Conservation (phyloP, 1,140 invertebrate genomes). For the Drosophila sp. region DNA sequence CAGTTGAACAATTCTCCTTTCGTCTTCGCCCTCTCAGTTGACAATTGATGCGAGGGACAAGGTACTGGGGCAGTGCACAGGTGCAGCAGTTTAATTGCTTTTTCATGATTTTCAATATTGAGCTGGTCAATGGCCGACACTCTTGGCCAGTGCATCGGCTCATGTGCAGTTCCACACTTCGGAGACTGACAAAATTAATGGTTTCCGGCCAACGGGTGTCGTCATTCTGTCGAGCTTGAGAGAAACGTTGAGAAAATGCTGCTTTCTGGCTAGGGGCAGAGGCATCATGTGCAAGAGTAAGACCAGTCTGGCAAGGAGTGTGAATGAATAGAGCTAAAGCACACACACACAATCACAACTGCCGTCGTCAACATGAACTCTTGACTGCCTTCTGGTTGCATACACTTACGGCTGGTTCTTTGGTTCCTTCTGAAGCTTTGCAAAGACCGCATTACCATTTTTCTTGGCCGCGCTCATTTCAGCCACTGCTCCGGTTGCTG, state of each 20-base stretch:
- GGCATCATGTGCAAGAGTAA: slow-evolving; percentile 44
- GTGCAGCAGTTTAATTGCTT: slow-evolving; percentile 72
- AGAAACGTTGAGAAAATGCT: slow-evolving; percentile 71
- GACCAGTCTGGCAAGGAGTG: slow-evolving; percentile 33
- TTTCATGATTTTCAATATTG: slow-evolving; percentile 75
- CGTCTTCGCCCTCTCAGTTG: too few relatives aligned
- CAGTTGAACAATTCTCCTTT: slow-evolving; percentile 13
- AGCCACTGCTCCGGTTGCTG: slow-evolving; percentile 47
- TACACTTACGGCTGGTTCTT: slow-evolving; percentile 36
- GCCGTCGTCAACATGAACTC: slow-evolving; percentile 43
- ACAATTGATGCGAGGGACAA: too few relatives aligned
- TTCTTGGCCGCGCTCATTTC: slow-evolving; percentile 78
- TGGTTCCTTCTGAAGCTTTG: slow-evolving; percentile 41
- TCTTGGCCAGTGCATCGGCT: slow-evolving; percentile 28
- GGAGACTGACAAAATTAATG: slow-evolving; percentile 84
- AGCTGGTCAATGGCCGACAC: slow-evolving; percentile 39
- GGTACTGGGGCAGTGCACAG: slow-evolving; percentile 32
- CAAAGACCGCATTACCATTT: slow-evolving; percentile 72
- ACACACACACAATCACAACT: slow-evolving; percentile 15
- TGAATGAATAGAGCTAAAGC: slow-evolving; percentile 40
- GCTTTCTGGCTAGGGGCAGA: slow-evolving; percentile 18
- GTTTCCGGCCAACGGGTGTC: slow-evolving; percentile 70
- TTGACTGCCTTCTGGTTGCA: slow-evolving; percentile 44
- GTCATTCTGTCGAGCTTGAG: slow-evolving; percentile 64
- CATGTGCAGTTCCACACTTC: slow-evolving; percentile 57